Conservation (phyloP, 1,140 invertebrate species). For the Aphelenchoides fujianensis region DNA sequence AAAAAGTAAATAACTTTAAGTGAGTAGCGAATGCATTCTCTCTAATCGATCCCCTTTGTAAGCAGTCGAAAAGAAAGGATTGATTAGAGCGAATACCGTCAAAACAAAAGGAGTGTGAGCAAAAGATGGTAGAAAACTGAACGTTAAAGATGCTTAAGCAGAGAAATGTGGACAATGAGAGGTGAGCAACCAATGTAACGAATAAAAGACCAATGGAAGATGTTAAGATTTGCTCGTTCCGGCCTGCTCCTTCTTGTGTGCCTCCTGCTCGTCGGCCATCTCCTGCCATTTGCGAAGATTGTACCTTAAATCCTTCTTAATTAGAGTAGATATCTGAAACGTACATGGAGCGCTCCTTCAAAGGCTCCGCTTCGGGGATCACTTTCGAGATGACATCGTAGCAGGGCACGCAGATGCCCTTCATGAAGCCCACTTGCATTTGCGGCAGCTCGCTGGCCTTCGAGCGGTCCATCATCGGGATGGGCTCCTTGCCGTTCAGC, state of each 20-base stretch:
- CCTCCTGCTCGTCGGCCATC: slow-evolving; percentile 62
- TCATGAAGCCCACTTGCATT: slow-evolving; percentile 41
- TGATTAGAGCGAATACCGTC: too few relatives aligned
- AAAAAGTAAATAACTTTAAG: too few relatives aligned
- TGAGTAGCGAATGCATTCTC: too few relatives aligned
- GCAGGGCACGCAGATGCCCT: slow-evolving; percentile 76
- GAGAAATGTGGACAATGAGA: too few relatives aligned
- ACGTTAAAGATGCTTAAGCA: too few relatives aligned
- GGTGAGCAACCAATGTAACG: too few relatives aligned
- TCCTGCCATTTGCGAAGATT: slow-evolving; percentile 65
- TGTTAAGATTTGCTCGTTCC: too few relatives aligned
- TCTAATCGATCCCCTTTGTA: too few relatives aligned
- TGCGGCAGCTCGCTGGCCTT: slow-evolving; percentile 72
- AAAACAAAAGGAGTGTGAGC: too few relatives aligned
- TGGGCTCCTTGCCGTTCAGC: slow-evolving; percentile 70
- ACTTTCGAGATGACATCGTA: slow-evolving; percentile 72
- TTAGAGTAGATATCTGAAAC: slow-evolving; percentile 42
- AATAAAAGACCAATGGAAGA: too few relatives aligned
- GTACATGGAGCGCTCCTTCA: slow-evolving; percentile 71
- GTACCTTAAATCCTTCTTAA: slow-evolving; percentile 54
- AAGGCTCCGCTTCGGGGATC: slow-evolving; percentile 71
- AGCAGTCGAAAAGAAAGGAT: too few relatives aligned
- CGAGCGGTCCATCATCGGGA: slow-evolving; percentile 79
- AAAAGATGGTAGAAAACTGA: too few relatives aligned
- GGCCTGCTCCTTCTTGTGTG: background rate